Base-by-base conservation (phyloP, 2,797 vertebrate genomes). In the Gambusia yucatana region DNA sequence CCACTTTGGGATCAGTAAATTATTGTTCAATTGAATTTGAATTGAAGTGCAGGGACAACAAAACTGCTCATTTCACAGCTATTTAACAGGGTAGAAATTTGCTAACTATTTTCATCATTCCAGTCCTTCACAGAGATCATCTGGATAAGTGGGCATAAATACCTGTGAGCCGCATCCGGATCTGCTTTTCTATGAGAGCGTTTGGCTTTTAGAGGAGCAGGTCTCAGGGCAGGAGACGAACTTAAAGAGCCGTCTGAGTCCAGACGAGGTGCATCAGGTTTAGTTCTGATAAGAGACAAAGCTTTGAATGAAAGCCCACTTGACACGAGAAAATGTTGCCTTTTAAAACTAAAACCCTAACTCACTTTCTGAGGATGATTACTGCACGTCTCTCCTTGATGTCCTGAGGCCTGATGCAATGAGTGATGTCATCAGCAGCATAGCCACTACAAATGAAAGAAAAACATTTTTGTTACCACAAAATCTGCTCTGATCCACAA, bases 291-390 rank as follows among this genome's bases (percentile, higher is more conserved):
- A 88, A 52, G 52, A 11, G 16, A 2, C 70, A 74, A 78, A n/a
- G 77, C 10, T n/a, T 1, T 28, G 33, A 33, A 55, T 76, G 4
- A 78, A 33, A 22, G 43, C 0, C 0, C 41, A 3, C 16, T 61
- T 72, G 67, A 0, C 77, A 9, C 25, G n/a, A 14, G 72, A 1
- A 2, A 39, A 41, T 33, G 43, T 30, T 13, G 20, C 28, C 33
- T 44, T 67, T 25, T 4, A 11, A 65, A 13, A 4, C 55, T 0
- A 6, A 57, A 2, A 25, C 25, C 5, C 5, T 17, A 25, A 96
- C 98, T 97, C 94, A 99, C 98, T 98, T 99, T 93, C 98, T 96
- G 69, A 99, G 97, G 89, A 99, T 99, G 95, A 99, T 98, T 82
- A 99, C 98, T 0, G 98, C 98, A 84, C 98, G 96, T 13, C 98